Evolutionary conservation across 2,113 vertebrate genomes (phyloP), one percentile per base, ranked within the genome.

Genomic region (Austrofundulus limnaeus): DNA sequence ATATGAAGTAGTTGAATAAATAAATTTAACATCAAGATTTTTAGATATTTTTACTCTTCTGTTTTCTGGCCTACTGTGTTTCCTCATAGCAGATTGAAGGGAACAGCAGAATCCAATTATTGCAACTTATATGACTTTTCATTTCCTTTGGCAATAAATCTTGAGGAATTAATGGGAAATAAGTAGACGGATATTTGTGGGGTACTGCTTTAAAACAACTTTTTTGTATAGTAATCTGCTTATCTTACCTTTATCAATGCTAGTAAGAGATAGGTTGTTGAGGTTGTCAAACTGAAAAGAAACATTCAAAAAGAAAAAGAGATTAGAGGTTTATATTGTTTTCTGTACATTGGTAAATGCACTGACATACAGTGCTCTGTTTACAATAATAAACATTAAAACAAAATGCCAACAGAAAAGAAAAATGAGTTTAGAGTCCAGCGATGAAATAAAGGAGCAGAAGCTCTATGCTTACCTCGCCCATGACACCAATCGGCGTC

Each of bases 401-500:
- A 28, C 12, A 39, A 46, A 49, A 24, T n/a, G 11, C 10, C 0
- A 19, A 16, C 6, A 10, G 1, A 21, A 31, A 41, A 34, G 3
- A 20, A 50, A 3, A 28, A 28, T 28, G 3, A 28, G 25, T 28
- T 28, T 28, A 28, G 25, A 28, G 7, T 28, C 25, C 25, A 28
- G 25, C 3, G 25, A 28, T 28, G 25, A 8, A 39, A 31, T 5
- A 45, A 11, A 16, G 28, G 15, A 20, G 19, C 2, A 15, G 7
- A n/a, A 56, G 55, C 49, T 21, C 23, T 12, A 41, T 11, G 15
- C 3, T 57, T 75, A 98, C 97, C 94, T 99, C 96, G 55, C 96
- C 97, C 97, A 99, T 98, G 45, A 98, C 94, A 0, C 96, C 96
- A 0, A 99, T 98, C 0, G 97, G 94, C 0, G 95, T 98, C 90